Evolutionary conservation across 1,140 invertebrate genomes (phyloP).

Genomic region (Achatina immaculata): DNA sequence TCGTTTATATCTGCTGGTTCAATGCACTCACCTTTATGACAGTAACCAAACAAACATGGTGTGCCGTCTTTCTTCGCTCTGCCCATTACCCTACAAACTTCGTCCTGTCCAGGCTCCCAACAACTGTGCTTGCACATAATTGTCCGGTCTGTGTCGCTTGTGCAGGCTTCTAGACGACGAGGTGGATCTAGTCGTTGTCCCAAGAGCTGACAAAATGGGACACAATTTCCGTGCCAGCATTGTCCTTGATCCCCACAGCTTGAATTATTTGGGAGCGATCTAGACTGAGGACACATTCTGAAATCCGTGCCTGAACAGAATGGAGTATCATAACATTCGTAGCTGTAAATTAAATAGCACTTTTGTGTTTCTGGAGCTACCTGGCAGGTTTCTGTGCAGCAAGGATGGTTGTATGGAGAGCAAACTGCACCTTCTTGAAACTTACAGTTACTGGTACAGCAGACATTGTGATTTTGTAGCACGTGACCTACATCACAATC

Average conservation of each 20-base stretch:
- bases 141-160: neutral
- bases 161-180: neutral
- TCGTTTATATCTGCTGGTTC: neutral
- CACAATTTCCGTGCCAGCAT: constrained; percentile 7
- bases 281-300: neutral
- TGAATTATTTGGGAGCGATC: neutral
- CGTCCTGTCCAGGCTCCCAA: neutral
- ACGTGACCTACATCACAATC: neutral
- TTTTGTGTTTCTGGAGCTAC: neutral
- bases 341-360: neutral
- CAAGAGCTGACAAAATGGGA: neutral
- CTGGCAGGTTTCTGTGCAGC: neutral
- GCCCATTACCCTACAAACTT: neutral
- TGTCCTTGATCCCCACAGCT: neutral
- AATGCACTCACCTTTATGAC: neutral
- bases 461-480: neutral
- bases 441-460: neutral
- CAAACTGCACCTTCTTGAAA: neutral
- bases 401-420: neutral
- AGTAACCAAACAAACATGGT: neutral
- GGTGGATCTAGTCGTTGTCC: neutral
- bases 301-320: neutral
- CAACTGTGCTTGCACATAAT: neutral
- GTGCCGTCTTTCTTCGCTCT: neutral
- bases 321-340: neutral